These are phyloP conservation scores for Clarias pachynema DNA, from an alignment of 2,797 vertebrate genomes.

Conservation along the genomic window DNA sequence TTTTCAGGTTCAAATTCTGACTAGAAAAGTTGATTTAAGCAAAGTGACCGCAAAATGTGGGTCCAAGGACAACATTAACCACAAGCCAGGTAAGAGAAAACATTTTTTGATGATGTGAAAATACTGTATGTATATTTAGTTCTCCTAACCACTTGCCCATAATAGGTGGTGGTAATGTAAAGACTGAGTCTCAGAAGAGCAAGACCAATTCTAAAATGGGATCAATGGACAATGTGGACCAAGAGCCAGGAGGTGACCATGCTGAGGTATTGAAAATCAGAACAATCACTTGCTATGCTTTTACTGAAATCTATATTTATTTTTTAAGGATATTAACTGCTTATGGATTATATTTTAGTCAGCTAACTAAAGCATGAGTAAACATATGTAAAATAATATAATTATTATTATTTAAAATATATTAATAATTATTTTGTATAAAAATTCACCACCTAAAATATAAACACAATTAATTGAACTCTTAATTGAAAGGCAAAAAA, in stretches of 20 bases:
- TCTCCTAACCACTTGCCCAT: slow-evolving; percentile 26
- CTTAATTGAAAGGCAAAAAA: neutral
- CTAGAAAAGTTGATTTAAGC: slow-evolving; percentile 91
- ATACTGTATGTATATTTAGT: neutral
- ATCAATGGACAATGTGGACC: slow-evolving; percentile 86
- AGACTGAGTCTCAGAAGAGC: slow-evolving; percentile 87
- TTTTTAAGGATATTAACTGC: neutral
- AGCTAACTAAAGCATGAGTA: neutral
- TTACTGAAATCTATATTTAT: neutral
- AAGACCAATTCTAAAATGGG: slow-evolving; percentile 90
- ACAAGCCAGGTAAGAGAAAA: slow-evolving; percentile 84
- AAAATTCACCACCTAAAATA: neutral
- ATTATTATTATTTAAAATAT: neutral
- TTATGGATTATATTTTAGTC: neutral
- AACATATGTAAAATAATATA: neutral
- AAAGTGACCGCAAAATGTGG: slow-evolving; percentile 94
- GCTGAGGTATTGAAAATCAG: slow-evolving; percentile 74
- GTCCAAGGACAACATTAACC: slow-evolving; percentile 92
- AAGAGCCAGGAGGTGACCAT: slow-evolving; percentile 71
- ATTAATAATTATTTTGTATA: neutral
- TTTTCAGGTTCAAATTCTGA: slow-evolving; percentile 90
- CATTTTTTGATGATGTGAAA: neutral
- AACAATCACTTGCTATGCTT: neutral
- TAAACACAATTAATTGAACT: neutral
- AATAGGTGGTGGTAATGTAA: slow-evolving; percentile 88